These are phyloP conservation scores for Didymodactylos carnosus DNA, from an alignment of 2,888 invertebrate genomes.

Conservation along the genomic window DNA sequence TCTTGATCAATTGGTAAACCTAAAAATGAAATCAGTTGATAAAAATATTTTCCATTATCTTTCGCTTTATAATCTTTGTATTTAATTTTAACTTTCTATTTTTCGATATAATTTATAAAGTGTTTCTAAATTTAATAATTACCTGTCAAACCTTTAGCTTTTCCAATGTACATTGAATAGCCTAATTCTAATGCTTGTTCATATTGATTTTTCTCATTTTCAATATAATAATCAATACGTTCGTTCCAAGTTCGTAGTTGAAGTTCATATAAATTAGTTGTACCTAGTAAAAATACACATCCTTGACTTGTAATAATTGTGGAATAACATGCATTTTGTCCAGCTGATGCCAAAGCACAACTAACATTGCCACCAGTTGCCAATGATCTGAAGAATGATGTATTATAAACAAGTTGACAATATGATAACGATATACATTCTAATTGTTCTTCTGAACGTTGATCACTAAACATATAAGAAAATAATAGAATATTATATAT, in stretches of 20 bases:
- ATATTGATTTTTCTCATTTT: constrained; percentile 36
- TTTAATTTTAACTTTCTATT: too few species aligned
- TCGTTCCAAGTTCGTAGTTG: constrained; percentile 38
- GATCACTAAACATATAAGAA: constrained; percentile 20
- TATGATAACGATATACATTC: constrained; percentile 17
- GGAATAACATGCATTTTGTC: constrained; percentile 55
- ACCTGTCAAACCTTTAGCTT: constrained; percentile 41
- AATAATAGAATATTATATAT: background rate
- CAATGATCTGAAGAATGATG: constrained; percentile 46
- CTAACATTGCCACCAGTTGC: constrained; percentile 85
- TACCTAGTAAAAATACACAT: constrained; percentile 51
- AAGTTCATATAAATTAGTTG: constrained; percentile 42
- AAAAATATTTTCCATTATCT: too few species aligned
- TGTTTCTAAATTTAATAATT: too few species aligned
- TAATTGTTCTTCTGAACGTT: constrained; percentile 18
- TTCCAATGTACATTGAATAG: constrained; percentile 44
- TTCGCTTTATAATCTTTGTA: background rate
- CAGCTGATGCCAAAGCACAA: constrained; percentile 54
- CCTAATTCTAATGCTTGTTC: constrained; percentile 44
- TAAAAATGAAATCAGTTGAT: constrained; percentile 19
- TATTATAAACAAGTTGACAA: constrained; percentile 34
- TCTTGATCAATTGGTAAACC: constrained; percentile 23
- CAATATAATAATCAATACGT: constrained; percentile 37
- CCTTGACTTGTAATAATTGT: constrained; percentile 49
- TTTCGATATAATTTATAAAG: too few species aligned